Base-by-base conservation (phyloP, 2,113 vertebrate species). In the Cyphomyrus plagiostoma region DNA sequence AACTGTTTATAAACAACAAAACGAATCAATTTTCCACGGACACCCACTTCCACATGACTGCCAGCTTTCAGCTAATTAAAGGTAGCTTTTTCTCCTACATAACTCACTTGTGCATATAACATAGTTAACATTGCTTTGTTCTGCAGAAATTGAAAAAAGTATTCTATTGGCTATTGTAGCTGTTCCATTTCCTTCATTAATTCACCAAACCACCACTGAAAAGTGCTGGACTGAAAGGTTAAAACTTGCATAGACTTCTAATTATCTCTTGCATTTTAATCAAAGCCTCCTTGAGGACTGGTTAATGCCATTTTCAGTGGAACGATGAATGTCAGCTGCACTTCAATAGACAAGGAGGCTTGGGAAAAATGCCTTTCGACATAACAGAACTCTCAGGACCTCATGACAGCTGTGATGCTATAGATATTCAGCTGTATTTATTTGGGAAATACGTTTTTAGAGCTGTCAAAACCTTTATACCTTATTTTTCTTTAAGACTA, bases 61-160 rank as follows among this genome's bases (percentile, higher is more conserved):
- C 94, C 93, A 94, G 92, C 90, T 91, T 88, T 23, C 84, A 93
- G 93, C 93, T 94, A 94, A 95, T 95, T 95, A 94, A 94, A 94
- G 92, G 92, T 90, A 91, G 92, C 84, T 91, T 92, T 90, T 90
- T 62, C 35, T 66, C 56, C 50, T 42, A 58, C 23, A 53, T 53
- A 89, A 77, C 49, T 83, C 50, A 84, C 50, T 46, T n/a, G 50
- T 58, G 82, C 82, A 83, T n/a, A 35, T 30, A 58, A 50, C 9
- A 48, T 17, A 89, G n/a, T 84, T 35, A 35, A 58, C 13, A 56
- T 39, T 52, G 52, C 83, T 70, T 45, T 86, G 58, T 2, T 6
- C 90, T 91, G 91, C 89, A 91, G 90, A 87, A 89, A 83, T n/a
- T 91, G 88, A 35, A 56, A 56, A 66, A 89, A 52, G 30, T 85